Conservation (phyloP, 2,888 invertebrate genomes). For the Cantharis nigra region DNA sequence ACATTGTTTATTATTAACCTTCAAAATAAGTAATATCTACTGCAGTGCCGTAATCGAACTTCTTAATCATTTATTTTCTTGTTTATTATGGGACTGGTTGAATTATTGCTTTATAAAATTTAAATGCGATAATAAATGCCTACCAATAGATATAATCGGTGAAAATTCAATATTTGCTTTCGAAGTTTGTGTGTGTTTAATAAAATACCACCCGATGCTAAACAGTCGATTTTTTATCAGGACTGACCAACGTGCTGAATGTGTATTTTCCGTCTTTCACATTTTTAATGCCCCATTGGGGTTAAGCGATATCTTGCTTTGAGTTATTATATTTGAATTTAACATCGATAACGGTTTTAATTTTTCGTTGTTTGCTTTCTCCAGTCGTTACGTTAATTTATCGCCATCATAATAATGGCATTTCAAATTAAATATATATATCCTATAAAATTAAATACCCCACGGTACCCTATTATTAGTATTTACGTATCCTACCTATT, state of each 20-base stretch:
- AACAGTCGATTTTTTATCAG: constrained; percentile 40
- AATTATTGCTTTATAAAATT: constrained; percentile 12
- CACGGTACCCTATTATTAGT: background rate
- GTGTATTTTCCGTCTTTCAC: constrained; percentile 38
- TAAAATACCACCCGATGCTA: constrained; percentile 28
- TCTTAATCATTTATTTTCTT: constrained; percentile 27
- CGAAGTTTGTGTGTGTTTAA: constrained; percentile 28
- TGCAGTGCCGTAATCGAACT: constrained; percentile 18
- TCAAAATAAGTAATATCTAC: constrained; percentile 18
- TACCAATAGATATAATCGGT: constrained; percentile 23
- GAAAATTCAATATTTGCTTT: constrained; percentile 29
- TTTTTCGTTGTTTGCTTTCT: constrained; percentile 37
- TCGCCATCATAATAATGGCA: constrained; percentile 16
- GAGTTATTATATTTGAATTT: constrained; percentile 41
- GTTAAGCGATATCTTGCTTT: constrained; percentile 37
- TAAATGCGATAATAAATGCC: constrained; percentile 23
- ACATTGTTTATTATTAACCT: constrained; percentile 51
- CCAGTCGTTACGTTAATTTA: constrained; percentile 18
- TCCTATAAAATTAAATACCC: background rate
- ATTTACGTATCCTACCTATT: background rate
- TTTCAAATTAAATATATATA: constrained; percentile 4
- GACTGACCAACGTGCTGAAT: constrained; percentile 38
- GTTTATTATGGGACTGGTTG: background rate
- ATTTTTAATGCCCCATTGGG: constrained; percentile 38
- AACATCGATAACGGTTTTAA: constrained; percentile 38